Evolutionary conservation across 2,888 invertebrate species (phyloP).

Genomic region (Limnephilus auricula): DNA sequence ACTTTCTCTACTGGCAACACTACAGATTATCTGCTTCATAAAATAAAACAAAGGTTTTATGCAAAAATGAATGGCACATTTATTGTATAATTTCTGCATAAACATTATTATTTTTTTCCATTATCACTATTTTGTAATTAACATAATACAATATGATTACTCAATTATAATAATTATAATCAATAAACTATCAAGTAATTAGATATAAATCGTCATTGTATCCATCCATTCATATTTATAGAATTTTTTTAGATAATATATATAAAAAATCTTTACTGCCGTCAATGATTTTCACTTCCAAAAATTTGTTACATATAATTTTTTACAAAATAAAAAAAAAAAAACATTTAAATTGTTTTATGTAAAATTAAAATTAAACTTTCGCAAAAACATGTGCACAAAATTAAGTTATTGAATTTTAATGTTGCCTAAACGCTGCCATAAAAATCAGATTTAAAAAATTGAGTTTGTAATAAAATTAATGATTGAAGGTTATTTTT

Average conservation of each 20-base stretch:
- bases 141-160: constrained; percentile 66
- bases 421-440: background rate
- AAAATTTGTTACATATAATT: constrained; percentile 9
- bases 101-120: constrained; percentile 73
- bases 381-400: background rate
- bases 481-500: background rate
- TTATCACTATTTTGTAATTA: constrained; percentile 66
- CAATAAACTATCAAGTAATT: constrained; percentile 60
- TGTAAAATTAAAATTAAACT: background rate
- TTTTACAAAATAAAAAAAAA: constrained; percentile 5
- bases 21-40: background rate
- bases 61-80: constrained; percentile 80
- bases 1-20: too few species aligned
- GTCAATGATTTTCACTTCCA: background rate
- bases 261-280: constrained; percentile 69
- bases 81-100: constrained; percentile 75
- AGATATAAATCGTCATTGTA: constrained; percentile 40
- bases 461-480: background rate
- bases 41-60: constrained; percentile 76
- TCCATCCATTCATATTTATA: constrained; percentile 40
- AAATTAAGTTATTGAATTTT: background rate
- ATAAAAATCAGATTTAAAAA: background rate
- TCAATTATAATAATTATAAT: constrained; percentile 66
- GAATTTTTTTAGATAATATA: constrained; percentile 67
- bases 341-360: background rate